Conservation (phyloP, 2,113 vertebrate species). For the Symphodus melops region DNA sequence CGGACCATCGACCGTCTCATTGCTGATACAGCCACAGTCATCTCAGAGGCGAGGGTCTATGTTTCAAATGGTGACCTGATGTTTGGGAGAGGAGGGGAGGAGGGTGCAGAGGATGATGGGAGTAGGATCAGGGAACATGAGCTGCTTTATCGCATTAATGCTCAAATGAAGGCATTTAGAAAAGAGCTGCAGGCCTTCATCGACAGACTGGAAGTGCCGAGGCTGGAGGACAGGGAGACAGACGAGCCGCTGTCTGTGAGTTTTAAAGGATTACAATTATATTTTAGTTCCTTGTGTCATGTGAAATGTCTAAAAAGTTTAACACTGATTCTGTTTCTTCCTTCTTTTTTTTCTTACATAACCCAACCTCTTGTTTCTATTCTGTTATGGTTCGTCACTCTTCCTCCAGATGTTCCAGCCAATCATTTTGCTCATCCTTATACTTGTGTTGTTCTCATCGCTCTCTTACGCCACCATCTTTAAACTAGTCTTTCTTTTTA, state of each 20-base stretch:
- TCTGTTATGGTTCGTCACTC: slow-evolving; percentile 67
- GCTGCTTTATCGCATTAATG: slow-evolving; percentile 95
- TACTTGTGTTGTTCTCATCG: slow-evolving; percentile 98
- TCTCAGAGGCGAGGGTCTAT: slow-evolving; percentile 92
- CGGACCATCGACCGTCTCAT: slow-evolving; percentile 97
- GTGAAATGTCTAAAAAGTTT: slow-evolving; percentile 1
- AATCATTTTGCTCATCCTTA: slow-evolving; percentile 99
- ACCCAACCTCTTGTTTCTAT: slow-evolving; percentile 58
- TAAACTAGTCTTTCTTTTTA: slow-evolving; percentile 97
- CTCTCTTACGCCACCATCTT: slow-evolving; percentile 99
- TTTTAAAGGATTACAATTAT: not conserved
- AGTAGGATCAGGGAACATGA: slow-evolving; percentile 94
- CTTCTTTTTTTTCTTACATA: slow-evolving; percentile 52
- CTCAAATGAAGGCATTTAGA: slow-evolving; percentile 97
- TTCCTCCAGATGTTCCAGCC: slow-evolving; percentile 98
- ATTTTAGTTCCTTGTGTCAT: not conserved
- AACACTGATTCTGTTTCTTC: slow-evolving; percentile 47
- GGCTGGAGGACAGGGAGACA: slow-evolving; percentile 86
- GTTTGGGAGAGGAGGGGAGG: slow-evolving; percentile 84
- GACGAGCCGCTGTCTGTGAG: slow-evolving; percentile 98
- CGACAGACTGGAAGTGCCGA: slow-evolving; percentile 92
- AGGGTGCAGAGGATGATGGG: slow-evolving; percentile 88
- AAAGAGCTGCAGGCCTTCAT: slow-evolving; percentile 97
- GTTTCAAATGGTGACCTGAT: slow-evolving; percentile 90
- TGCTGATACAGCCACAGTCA: slow-evolving; percentile 93